Conservation (phyloP, 2,797 vertebrate species). For the Pipistrellus pipistrellus region DNA sequence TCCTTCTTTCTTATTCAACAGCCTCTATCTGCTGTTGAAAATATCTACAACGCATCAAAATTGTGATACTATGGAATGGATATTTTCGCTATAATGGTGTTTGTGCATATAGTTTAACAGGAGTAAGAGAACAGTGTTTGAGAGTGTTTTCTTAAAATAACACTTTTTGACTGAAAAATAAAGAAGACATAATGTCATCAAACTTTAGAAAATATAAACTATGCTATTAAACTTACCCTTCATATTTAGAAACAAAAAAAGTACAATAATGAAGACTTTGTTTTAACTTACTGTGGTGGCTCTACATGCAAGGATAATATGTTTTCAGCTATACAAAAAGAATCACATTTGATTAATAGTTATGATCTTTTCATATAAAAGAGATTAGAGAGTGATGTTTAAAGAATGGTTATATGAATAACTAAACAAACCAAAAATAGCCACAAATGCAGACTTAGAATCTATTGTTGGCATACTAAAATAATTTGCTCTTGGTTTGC, state of each 20-base stretch:
- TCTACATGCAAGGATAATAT: not conserved
- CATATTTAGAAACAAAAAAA: not conserved
- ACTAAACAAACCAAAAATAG: not conserved
- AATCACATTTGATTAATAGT: not conserved
- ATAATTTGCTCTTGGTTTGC: not conserved
- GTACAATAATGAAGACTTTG: not conserved
- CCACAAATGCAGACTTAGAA: not conserved
- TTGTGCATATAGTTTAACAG: not conserved
- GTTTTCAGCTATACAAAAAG: slow-evolving; percentile 16
- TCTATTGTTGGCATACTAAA: not conserved
- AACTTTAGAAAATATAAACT: not conserved
- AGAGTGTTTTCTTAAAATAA: slow-evolving; percentile 1
- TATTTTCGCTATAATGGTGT: not conserved
- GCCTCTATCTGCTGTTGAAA: not conserved
- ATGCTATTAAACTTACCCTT: not conserved
- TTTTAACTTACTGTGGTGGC: not conserved
- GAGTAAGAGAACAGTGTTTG: not conserved
- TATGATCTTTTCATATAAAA: not conserved
- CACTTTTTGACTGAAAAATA: not conserved
- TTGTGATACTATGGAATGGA: not conserved
- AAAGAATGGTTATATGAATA: not conserved
- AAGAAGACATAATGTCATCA: not conserved
- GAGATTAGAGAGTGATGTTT: not conserved
- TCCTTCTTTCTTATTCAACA: not conserved
- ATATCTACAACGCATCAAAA: not conserved